phyloP scores from a whole-genome alignment of 2,888 invertebrate genomes.

The Melanophora roralis region DNA sequence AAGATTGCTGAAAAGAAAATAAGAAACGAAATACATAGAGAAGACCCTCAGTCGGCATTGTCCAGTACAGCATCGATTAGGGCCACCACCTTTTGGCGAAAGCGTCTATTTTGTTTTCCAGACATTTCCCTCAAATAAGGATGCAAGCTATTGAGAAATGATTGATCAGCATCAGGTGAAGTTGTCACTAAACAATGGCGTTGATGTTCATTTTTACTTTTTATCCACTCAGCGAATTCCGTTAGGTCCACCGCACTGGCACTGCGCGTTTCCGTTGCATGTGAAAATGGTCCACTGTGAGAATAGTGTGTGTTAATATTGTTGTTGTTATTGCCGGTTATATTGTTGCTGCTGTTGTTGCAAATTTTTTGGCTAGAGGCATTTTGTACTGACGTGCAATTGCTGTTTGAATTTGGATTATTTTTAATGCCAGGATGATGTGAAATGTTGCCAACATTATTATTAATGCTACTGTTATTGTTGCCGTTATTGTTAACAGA shows the following conservation, averaged over 20 bases:
- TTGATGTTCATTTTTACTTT: constrained; percentile 67
- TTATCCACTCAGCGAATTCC: constrained; percentile 72
- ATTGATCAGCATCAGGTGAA: constrained; percentile 72
- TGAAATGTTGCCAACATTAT: background rate
- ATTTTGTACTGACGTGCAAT: constrained; percentile 10
- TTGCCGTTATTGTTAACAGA: constrained; percentile 29
- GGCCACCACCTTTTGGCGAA: constrained; percentile 73
- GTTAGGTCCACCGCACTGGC: constrained; percentile 68
- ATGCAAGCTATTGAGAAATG: constrained; percentile 73
- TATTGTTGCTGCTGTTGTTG: constrained; percentile 13
- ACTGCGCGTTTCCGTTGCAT: constrained; percentile 55
- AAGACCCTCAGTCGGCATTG: constrained; percentile 65
- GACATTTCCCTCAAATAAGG: constrained; percentile 73
- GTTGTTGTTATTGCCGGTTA: constrained; percentile 18
- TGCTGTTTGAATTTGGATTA: constrained; percentile 9
- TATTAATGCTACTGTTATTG: background rate
- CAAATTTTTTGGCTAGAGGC: constrained; percentile 3
- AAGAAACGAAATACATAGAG: constrained; percentile 1
- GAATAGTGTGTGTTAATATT: constrained; percentile 21
- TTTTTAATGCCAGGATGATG: constrained; percentile 35
- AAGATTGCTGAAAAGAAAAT: constrained; percentile 42
- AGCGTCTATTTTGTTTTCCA: constrained; percentile 73
- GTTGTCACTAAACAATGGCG: constrained; percentile 65
- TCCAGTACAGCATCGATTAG: constrained; percentile 73
- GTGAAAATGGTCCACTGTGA: constrained; percentile 13